These are phyloP conservation scores for Cydia strobilella DNA, from an alignment of 1,140 invertebrate species.

Conservation along the genomic window DNA sequence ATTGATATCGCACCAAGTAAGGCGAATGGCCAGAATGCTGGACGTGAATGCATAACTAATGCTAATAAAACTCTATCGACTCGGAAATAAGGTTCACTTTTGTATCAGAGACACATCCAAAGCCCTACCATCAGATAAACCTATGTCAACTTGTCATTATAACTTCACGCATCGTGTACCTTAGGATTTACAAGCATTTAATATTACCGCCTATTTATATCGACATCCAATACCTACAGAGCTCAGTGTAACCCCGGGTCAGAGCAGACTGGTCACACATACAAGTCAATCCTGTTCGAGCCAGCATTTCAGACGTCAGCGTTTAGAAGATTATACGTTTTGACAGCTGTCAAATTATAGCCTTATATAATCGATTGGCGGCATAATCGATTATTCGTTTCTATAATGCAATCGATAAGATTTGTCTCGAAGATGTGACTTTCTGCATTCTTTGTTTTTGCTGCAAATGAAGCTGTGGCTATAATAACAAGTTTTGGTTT, in stretches of 20 bases:
- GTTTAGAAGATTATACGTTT: conserved; percentile 38
- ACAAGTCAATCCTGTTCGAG: conserved; percentile 28
- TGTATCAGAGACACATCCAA: not conserved
- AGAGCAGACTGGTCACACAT: not conserved
- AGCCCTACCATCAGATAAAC: conserved; percentile 23
- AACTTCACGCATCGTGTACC: conserved; percentile 30
- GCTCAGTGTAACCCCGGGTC: not conserved
- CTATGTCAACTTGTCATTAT: conserved; percentile 30
- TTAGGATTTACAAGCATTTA: conserved; percentile 26
- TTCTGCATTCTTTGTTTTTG: conserved; percentile 27
- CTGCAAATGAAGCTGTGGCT: not conserved
- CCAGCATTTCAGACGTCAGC: conserved; percentile 21
- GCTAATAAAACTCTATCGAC: not conserved
- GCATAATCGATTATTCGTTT: conserved; percentile 36
- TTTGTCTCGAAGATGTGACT: conserved; percentile 30
- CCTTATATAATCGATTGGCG: conserved; percentile 37
- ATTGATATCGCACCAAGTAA: not conserved
- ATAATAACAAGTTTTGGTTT: conserved; percentile 1
- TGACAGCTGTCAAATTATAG: conserved; percentile 44
- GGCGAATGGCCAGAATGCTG: conserved; percentile 23
- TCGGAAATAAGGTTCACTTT: not conserved
- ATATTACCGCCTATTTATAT: not conserved
- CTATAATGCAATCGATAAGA: conserved; percentile 32
- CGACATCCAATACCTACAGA: not conserved
- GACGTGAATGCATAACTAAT: not conserved